Evolutionary conservation across 2,888 invertebrate genomes (phyloP).

Genomic region (Luperina testacea): DNA sequence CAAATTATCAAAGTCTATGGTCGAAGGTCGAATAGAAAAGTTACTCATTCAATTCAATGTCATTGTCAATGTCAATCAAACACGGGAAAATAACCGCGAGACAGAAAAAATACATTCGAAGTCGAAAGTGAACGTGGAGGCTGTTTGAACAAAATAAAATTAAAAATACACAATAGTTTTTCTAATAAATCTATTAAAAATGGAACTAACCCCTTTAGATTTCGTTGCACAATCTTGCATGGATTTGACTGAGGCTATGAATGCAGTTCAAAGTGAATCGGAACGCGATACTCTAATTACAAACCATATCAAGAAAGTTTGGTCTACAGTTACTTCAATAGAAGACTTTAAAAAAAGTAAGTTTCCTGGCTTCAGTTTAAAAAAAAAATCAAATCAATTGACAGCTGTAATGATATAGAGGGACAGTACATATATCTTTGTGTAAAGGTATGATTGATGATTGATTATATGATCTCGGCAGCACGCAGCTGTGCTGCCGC

Average conservation of each 20-base stretch:
- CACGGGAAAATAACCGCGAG: conserved; percentile 26
- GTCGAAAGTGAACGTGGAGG: conserved; percentile 14
- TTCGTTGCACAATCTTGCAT: conserved; percentile 89
- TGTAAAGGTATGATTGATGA: no score
- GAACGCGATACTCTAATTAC: conserved; percentile 87
- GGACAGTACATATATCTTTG: background rate
- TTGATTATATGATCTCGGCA: no score
- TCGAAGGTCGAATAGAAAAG: background rate
- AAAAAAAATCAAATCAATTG: background rate
- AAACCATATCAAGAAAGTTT: conserved; percentile 90
- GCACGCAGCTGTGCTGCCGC: no score
- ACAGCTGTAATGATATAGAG: background rate
- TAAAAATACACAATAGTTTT: background rate
- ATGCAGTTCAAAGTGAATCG: conserved; percentile 73
- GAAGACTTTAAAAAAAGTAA: conserved; percentile 88
- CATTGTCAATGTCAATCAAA: conserved; percentile 34
- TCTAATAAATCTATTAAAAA: conserved; percentile 55
- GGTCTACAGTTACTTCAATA: conserved; percentile 76
- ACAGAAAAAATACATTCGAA: background rate
- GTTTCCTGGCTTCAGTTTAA: conserved; percentile 38
- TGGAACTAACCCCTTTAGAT: conserved; percentile 85
- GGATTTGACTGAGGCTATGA: conserved; percentile 88
- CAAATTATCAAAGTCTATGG: background rate
- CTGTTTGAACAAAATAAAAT: conserved; percentile 17
- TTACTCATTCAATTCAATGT: conserved; percentile 23